These are phyloP conservation scores for Rhyzopertha dominica DNA, from an alignment of 1,140 invertebrate species.

Conservation along the genomic window DNA sequence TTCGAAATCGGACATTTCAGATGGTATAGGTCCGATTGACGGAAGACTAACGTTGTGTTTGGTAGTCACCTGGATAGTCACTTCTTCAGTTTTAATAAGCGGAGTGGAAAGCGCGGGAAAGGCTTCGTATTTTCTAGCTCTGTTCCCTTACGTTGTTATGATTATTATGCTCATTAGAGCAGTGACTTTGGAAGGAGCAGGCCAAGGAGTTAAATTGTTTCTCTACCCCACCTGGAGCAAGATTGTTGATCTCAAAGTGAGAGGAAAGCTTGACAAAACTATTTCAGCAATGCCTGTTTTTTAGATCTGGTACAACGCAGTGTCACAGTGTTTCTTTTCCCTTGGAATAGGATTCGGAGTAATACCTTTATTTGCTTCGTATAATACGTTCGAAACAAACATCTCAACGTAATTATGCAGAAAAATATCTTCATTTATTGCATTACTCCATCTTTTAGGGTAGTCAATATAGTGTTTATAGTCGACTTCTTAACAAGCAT, in stretches of 20 bases:
- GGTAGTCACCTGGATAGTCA: conserved; percentile 67
- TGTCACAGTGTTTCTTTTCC: conserved; percentile 78
- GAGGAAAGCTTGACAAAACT: background rate
- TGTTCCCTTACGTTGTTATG: conserved; percentile 82
- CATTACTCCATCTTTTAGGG: too few species aligned
- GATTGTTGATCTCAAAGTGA: conserved; percentile 44
- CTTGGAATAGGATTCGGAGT: conserved; percentile 66
- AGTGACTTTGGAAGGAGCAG: conserved; percentile 68
- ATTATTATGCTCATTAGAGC: conserved; percentile 68
- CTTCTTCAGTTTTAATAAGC: conserved; percentile 70
- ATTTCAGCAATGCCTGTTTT: conserved; percentile 11
- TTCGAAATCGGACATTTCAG: too few species aligned
- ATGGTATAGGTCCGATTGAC: conserved; percentile 68
- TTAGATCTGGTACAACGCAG: conserved; percentile 75
- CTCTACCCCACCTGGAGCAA: conserved; percentile 60
- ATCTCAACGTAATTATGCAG: too few species aligned
- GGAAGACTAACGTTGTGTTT: conserved; percentile 74
- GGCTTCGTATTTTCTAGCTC: conserved; percentile 75
- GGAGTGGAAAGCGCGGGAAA: conserved; percentile 76
- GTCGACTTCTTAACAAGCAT: conserved; percentile 78
- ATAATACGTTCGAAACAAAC: conserved; percentile 74
- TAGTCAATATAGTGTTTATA: conserved; percentile 70
- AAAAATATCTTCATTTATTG: too few species aligned
- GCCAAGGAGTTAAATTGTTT: conserved; percentile 69
- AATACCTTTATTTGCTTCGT: conserved; percentile 67